Evolutionary conservation across 2,797 vertebrate species (phyloP).

Genomic region (Aeoliscus strigatus): DNA sequence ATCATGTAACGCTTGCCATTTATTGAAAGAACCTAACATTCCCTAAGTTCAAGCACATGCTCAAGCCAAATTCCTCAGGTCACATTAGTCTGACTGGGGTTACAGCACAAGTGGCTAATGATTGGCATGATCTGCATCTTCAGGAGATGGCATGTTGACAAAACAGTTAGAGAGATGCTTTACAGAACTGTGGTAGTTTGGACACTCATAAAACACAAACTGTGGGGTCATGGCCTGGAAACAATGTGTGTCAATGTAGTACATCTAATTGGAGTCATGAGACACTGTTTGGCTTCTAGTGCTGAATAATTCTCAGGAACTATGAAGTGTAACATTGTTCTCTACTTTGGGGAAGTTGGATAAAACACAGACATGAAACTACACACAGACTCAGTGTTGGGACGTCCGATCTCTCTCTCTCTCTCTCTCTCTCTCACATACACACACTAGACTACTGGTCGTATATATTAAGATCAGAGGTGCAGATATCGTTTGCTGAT

Average conservation of each 20-base stretch:
- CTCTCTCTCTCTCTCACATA: constrained; percentile 5
- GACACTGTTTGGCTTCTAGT: constrained; percentile 35
- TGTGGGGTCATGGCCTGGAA: constrained; percentile 18
- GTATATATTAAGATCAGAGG: constrained; percentile 27
- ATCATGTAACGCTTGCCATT: constrained; percentile 41
- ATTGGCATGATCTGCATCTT: too few species aligned
- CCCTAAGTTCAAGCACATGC: constrained; percentile 20
- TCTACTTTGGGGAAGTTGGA: constrained; percentile 38
- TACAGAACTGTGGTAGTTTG: too few species aligned
- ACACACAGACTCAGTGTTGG: constrained; percentile 5
- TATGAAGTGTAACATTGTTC: constrained; percentile 42
- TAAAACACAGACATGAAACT: not conserved
- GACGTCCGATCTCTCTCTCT: not conserved
- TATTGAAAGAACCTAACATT: constrained; percentile 37
- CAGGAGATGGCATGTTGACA: not conserved
- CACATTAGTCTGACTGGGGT: constrained; percentile 23
- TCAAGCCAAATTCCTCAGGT: constrained; percentile 7
- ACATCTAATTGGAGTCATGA: constrained; percentile 51
- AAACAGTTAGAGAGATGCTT: too few species aligned
- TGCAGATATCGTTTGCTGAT: constrained; percentile 27
- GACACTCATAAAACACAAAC: constrained; percentile 8
- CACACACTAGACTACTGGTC: constrained; percentile 9
- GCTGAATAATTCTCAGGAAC: constrained; percentile 33
- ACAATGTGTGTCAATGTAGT: constrained; percentile 18
- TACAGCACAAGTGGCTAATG: constrained; percentile 16